phyloP scores from a whole-genome alignment of 2,888 invertebrate species.

The Clostera curtula region DNA sequence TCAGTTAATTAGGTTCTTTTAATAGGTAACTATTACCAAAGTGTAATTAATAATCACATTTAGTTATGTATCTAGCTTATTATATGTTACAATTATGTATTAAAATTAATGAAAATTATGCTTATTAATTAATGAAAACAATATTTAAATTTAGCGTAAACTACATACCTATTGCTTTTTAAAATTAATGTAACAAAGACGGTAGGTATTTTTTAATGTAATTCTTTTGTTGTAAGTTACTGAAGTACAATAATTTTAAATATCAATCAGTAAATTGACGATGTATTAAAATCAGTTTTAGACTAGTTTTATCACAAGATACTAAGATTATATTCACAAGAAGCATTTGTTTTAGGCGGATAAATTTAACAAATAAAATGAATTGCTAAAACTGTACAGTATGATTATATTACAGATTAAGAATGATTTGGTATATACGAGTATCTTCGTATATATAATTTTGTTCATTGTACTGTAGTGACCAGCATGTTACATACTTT shows the following conservation, averaged over 20 bases:
- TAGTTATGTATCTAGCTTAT: conserved; percentile 36
- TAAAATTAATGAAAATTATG: conserved; percentile 22
- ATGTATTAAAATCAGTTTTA: neutral
- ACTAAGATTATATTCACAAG: no score
- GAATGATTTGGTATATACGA: no score
- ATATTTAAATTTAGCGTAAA: conserved; percentile 18
- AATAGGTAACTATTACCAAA: conserved; percentile 72
- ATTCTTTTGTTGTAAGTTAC: conserved; percentile 18
- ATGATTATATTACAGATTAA: no score
- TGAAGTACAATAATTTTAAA: conserved; percentile 18
- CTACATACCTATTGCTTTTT: conserved; percentile 21
- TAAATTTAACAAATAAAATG: no score
- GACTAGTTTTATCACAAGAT: no score
- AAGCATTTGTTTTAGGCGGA: no score
- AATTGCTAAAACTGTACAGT: no score
- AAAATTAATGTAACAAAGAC: conserved; percentile 14
- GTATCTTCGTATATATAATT: no score
- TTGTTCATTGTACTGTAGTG: no score
- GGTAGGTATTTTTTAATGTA: conserved; percentile 14
- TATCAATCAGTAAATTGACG: neutral
- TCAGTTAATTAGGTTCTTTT: conserved; percentile 48
- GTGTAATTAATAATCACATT: conserved; percentile 67
- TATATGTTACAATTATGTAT: conserved; percentile 26
- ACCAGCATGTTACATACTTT: no score
- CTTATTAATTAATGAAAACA: conserved; percentile 22